Conservation (phyloP, 2,113 vertebrate genomes). For the Oncorhynchus keta region DNA sequence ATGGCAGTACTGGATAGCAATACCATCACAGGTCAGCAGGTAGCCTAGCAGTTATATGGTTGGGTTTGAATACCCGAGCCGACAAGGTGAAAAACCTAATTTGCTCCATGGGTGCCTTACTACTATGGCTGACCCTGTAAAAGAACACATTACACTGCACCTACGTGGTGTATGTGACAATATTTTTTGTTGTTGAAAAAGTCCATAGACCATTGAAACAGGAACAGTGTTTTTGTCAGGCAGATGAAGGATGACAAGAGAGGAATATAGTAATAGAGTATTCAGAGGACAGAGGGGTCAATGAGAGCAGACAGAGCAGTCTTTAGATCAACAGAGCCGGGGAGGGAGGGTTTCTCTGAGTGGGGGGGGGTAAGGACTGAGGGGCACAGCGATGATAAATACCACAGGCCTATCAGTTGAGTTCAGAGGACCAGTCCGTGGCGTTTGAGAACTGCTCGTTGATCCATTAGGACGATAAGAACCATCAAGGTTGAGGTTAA, state of each 20-base stretch:
- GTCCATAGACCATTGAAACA: conserved; percentile 9
- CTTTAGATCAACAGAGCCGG: conserved; percentile 5
- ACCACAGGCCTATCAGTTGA: conserved; percentile 29
- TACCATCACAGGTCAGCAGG: too few relatives aligned
- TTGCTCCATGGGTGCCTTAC: too few relatives aligned
- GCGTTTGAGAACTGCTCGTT: conserved; percentile 33
- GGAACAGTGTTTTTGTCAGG: not conserved
- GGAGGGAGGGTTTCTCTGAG: not conserved
- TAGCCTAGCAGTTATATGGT: too few relatives aligned
- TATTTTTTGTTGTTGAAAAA: conserved; percentile 29
- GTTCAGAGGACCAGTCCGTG: conserved; percentile 37
- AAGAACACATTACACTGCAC: too few relatives aligned
- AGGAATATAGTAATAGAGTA: not conserved
- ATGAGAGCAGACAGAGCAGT: conserved; percentile 34
- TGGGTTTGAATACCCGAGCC: not conserved
- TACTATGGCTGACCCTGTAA: too few relatives aligned
- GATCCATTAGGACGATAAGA: conserved; percentile 40
- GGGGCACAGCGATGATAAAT: conserved; percentile 35
- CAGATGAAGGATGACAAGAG: conserved; percentile 36
- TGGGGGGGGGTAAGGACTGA: conserved; percentile 11
- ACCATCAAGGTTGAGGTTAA: conserved; percentile 49
- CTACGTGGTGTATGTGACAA: too few relatives aligned
- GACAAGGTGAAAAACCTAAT: too few relatives aligned
- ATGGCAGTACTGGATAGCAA: too few relatives aligned
- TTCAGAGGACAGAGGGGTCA: conserved; percentile 36